These are phyloP conservation scores for Ormia ochracea DNA, from an alignment of 2,888 invertebrate genomes.

Conservation along the genomic window DNA sequence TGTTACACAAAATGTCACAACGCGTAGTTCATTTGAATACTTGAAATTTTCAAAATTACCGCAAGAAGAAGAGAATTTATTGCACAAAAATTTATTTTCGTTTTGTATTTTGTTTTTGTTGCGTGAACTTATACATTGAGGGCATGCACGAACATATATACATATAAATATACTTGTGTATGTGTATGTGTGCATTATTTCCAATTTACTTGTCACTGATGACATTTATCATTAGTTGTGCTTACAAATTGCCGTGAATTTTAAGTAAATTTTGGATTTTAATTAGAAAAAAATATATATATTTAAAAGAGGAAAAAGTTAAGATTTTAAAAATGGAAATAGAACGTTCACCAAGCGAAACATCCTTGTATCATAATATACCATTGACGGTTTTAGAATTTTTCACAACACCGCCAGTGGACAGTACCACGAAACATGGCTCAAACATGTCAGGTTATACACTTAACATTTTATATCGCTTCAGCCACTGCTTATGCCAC, in stretches of 20 bases:
- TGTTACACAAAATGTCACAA: too few species aligned
- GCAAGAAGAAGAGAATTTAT: not conserved
- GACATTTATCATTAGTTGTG: conserved; percentile 54
- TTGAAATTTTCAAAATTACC: not conserved
- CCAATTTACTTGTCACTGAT: conserved; percentile 22
- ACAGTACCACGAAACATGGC: conserved; percentile 52
- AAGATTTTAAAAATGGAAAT: conserved; percentile 48
- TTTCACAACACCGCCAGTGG: conserved; percentile 65
- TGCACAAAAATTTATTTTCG: not conserved
- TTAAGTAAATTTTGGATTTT: conserved; percentile 33
- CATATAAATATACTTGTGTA: too few species aligned
- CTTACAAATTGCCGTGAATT: conserved; percentile 45
- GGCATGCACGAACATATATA: too few species aligned
- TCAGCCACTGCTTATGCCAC: not conserved
- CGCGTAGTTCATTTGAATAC: too few species aligned
- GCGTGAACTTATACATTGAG: not conserved
- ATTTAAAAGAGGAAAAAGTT: not conserved
- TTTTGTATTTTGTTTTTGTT: not conserved
- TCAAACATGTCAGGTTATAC: conserved; percentile 58
- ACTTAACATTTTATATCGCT: conserved; percentile 5
- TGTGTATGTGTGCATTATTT: too few species aligned
- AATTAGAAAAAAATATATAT: not conserved
- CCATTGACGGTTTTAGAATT: conserved; percentile 76
- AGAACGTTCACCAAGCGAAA: conserved; percentile 63
- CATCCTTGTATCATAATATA: conserved; percentile 71